Percentiles rank a stretch among this genome's conserved stretches.
phyloP scores from a whole-genome alignment of 1,140 invertebrate genomes.

The Drosophila yakuba region DNA sequence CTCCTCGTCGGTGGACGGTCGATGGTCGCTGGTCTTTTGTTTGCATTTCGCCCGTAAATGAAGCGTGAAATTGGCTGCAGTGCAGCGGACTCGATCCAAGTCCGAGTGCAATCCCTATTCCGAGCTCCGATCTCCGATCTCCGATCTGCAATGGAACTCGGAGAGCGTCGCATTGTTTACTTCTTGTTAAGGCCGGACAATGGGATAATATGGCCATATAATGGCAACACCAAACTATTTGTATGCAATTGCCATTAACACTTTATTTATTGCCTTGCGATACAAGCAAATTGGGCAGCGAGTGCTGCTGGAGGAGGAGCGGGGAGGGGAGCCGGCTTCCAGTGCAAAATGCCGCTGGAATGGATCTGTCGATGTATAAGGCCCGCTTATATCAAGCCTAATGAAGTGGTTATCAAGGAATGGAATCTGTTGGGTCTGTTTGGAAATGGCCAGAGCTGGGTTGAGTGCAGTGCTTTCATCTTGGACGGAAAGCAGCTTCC shows the following conservation, averaged over 20 bases:
- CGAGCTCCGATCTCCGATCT: background rate
- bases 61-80: conserved; percentile 83
- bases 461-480: background rate
- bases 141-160: conserved; percentile 22
- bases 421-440: conserved; percentile 50
- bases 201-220: conserved; percentile 73
- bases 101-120: conserved; percentile 9
- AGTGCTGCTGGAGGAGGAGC: background rate
- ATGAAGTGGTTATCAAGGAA: conserved; percentile 71
- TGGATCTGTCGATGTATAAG: conserved; percentile 33
- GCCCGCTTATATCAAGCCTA: conserved; percentile 47
- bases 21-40: conserved; percentile 58
- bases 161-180: conserved; percentile 76
- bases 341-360: conserved; percentile 24
- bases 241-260: conserved; percentile 83
- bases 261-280: conserved; percentile 77
- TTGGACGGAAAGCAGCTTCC: conserved; percentile 21
- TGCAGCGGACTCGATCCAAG: conserved; percentile 63
- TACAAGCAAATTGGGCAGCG: conserved; percentile 26
- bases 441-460: conserved; percentile 37
- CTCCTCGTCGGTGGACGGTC: conserved; percentile 42
- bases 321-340: conserved; percentile 6
- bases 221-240: conserved; percentile 83
- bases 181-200: conserved; percentile 76
- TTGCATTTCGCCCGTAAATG: conserved; percentile 80